Conservation (phyloP, 35 echinoderm and acorn worm species). For the Hemicentrotus pulcherrimus region DNA sequence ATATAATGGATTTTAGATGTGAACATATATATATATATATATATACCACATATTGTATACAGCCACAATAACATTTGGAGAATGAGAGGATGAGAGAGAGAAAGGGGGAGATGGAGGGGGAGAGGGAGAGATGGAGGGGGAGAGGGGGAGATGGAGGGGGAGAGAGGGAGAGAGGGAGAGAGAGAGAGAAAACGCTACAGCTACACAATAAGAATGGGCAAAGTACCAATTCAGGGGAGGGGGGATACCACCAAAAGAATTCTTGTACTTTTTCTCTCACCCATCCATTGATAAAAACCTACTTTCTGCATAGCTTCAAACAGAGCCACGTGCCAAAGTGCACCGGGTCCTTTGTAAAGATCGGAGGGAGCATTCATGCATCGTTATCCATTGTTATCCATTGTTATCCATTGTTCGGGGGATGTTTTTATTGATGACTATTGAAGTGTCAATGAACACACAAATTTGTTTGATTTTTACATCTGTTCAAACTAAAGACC, state of each 20-base stretch:
- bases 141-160: no score
- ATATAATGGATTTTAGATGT: no score
- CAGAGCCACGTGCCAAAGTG: neutral
- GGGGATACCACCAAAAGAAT: neutral
- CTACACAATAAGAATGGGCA: neutral
- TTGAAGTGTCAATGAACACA: neutral
- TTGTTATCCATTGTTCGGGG: neutral
- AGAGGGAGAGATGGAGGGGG: no score
- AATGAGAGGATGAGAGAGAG: no score
- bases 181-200: no score
- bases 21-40: no score
- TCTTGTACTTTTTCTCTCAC: neutral
- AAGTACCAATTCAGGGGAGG: neutral
- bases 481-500: slow-evolving; percentile 6
- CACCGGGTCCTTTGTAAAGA: neutral
- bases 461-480: slow-evolving; percentile 3
- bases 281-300: neutral
- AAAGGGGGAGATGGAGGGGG: no score
- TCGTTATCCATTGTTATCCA: neutral
- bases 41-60: no score
- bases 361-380: neutral
- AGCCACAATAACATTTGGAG: no score
- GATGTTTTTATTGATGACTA: neutral
- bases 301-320: neutral
- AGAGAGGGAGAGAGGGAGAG: no score